phyloP scores from a whole-genome alignment of 2,113 vertebrate species.

The Melanostigma gelatinosum region DNA sequence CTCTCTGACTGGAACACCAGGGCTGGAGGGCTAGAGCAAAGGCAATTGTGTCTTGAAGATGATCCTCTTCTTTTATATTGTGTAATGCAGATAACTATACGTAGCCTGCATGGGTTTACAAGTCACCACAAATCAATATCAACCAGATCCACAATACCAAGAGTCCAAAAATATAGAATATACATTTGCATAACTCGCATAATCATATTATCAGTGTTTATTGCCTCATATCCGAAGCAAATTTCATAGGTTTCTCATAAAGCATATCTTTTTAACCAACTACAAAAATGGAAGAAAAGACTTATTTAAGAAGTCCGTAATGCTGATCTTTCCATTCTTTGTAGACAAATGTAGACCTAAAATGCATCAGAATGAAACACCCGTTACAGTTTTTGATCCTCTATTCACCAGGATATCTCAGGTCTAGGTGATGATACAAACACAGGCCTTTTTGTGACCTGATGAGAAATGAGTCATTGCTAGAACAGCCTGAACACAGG shows the following conservation, averaged over 20 bases:
- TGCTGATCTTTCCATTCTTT: background rate
- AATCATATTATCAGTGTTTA: background rate
- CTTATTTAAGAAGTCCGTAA: background rate
- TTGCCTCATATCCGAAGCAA: background rate
- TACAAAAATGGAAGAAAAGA: background rate
- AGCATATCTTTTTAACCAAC: background rate
- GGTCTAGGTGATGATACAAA: background rate
- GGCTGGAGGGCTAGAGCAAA: conserved; percentile 1
- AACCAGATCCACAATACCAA: background rate
- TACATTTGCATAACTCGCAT: background rate
- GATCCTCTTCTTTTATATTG: background rate
- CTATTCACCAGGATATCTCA: background rate
- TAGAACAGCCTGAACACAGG: conserved; percentile 16
- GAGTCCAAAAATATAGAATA: background rate
- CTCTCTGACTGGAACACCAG: conserved; percentile 20
- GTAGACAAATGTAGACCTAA: background rate
- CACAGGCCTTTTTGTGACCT: background rate
- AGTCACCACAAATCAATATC: background rate
- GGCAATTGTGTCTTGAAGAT: background rate
- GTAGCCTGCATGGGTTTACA: background rate
- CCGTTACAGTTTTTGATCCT: background rate
- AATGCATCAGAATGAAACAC: background rate
- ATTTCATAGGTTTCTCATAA: background rate
- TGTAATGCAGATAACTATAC: conserved; percentile 3
- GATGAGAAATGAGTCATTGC: conserved; percentile 17